phyloP scores from a whole-genome alignment of 2,797 vertebrate species.

The Peromyscus eremicus region DNA sequence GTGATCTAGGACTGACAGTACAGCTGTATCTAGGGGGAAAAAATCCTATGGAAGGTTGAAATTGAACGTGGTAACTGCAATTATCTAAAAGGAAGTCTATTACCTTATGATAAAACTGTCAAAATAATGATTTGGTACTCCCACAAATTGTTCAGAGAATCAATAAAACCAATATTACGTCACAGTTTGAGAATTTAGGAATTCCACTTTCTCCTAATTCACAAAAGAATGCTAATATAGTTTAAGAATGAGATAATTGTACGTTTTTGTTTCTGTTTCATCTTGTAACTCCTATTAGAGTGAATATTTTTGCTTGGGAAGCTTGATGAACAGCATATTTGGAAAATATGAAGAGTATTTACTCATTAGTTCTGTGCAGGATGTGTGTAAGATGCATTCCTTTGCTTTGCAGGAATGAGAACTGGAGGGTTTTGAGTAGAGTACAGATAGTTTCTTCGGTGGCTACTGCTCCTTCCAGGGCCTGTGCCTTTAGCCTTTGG shows the following conservation, averaged over 20 bases:
- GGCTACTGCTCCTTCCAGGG: background rate
- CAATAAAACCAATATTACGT: slow-evolving; percentile 87
- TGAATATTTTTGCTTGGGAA: slow-evolving; percentile 67
- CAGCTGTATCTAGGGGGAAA: slow-evolving; percentile 80
- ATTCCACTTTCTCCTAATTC: slow-evolving; percentile 85
- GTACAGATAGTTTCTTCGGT: background rate
- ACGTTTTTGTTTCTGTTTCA: slow-evolving; percentile 60
- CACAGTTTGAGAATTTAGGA: slow-evolving; percentile 87
- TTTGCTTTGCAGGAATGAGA: slow-evolving; percentile 18
- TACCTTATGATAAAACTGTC: slow-evolving; percentile 89
- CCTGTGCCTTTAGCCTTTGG: background rate
- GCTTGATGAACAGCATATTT: slow-evolving; percentile 33
- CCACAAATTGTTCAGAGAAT: slow-evolving; percentile 85
- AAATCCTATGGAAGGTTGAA: slow-evolving; percentile 84
- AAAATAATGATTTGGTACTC: slow-evolving; percentile 87
- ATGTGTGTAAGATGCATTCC: background rate
- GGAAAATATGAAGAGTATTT: slow-evolving; percentile 38
- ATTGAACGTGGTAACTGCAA: slow-evolving; percentile 84
- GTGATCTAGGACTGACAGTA: slow-evolving; percentile 77
- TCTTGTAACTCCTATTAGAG: slow-evolving; percentile 48
- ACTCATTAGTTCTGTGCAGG: slow-evolving; percentile 52
- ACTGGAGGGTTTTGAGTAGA: background rate
- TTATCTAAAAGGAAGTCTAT: slow-evolving; percentile 87
- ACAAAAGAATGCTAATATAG: slow-evolving; percentile 79
- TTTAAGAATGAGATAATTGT: slow-evolving; percentile 82